Evolutionary conservation across 2,113 vertebrate genomes (phyloP).

Genomic region (Hippopotamus amphibius): DNA sequence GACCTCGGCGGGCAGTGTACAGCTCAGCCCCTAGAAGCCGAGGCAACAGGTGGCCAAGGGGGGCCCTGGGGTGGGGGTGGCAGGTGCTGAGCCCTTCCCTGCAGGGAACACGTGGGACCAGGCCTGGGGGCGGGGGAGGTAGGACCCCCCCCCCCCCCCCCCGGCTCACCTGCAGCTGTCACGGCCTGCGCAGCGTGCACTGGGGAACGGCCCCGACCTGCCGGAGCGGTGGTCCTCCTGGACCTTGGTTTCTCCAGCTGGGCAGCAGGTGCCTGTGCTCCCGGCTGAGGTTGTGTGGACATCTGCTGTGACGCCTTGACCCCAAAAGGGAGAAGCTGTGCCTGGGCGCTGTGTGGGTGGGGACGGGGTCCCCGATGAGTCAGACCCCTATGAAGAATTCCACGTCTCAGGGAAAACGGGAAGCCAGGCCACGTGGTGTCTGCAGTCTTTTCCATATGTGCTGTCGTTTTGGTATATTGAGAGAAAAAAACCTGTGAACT

Average conservation of each 20-base stretch:
- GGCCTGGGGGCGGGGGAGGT: background rate
- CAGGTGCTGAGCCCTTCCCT: background rate
- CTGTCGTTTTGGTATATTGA: accelerated
- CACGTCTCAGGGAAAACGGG: accelerated
- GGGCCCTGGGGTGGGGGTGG: background rate
- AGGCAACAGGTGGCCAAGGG: constrained; percentile 66
- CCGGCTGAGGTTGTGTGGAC: accelerated
- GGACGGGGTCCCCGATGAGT: accelerated
- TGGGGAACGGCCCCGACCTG: background rate
- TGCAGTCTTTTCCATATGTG: accelerated
- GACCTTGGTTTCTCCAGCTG: background rate
- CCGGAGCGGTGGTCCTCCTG: accelerated
- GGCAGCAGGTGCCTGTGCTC: too few species aligned
- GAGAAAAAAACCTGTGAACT: background rate
- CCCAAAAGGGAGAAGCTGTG: accelerated
- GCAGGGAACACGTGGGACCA: background rate
- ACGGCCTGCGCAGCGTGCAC: accelerated
- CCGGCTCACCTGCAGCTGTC: accelerated
- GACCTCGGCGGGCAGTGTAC: background rate
- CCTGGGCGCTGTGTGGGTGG: background rate
- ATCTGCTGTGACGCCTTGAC: accelerated
- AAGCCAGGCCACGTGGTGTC: accelerated
- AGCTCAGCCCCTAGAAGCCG: background rate
- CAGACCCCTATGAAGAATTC: background rate
- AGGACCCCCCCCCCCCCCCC: background rate